Percentiles rank a stretch among this genome's conserved stretches.
These are phyloP conservation scores for Pogona vitticeps DNA, from an alignment of 2,113 vertebrate genomes.

Conservation along the genomic window DNA sequence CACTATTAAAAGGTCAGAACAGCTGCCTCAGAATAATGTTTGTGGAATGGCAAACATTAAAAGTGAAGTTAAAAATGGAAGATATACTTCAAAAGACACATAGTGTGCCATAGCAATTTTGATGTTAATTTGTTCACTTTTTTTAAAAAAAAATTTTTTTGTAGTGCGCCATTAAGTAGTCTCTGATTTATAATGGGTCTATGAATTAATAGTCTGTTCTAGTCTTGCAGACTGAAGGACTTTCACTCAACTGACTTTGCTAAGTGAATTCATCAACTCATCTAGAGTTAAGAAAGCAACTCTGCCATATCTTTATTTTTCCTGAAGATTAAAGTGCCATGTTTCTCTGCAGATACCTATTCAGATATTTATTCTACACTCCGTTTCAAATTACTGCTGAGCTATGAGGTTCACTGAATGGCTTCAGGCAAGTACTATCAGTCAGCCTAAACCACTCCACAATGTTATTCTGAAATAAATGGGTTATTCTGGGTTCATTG, in stretches of 20 bases:
- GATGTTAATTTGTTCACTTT: neutral
- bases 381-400: neutral
- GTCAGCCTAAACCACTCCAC: neutral
- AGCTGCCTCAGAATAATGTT: neutral
- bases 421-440: conserved; percentile 5
- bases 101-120: too few species aligned
- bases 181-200: too few species aligned
- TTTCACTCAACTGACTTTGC: too few species aligned
- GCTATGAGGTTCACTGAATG: neutral
- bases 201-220: too few species aligned
- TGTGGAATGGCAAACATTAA: neutral
- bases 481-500: conserved; percentile 15
- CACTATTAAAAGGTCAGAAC: neutral
- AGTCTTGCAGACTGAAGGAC: too few species aligned
- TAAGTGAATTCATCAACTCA: too few species aligned
- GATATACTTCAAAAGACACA: too few species aligned
- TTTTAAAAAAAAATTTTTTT: neutral
- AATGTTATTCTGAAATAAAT: conserved; percentile 4
- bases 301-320: neutral
- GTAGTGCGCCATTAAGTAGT: neutral
- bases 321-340: neutral
- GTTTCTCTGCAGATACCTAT: neutral
- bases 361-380: neutral
- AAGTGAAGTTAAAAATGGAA: neutral
- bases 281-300: too few species aligned